Conservation (phyloP, 2,888 invertebrate species). For the Drosophila picticornis region DNA sequence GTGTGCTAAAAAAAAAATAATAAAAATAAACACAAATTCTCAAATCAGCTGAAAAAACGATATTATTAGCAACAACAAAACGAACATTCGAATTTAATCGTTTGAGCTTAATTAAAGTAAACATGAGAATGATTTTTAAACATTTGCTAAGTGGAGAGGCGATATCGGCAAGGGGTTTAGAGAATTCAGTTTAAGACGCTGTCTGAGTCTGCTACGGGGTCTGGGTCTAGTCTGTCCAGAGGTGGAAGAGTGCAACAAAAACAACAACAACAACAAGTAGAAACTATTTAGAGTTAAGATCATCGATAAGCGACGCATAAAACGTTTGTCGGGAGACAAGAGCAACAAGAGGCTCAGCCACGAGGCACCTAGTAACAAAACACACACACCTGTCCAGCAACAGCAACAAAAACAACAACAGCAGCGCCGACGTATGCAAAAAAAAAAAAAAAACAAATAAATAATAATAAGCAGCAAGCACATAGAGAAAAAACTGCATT, state of each 20-base stretch:
- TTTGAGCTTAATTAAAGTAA: constrained; percentile 72
- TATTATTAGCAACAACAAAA: constrained; percentile 44
- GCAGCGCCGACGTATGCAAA: constrained; percentile 4
- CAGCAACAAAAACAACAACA: constrained; percentile 16
- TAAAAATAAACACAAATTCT: constrained; percentile 44
- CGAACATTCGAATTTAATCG: constrained; percentile 56
- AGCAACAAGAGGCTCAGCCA: neutral
- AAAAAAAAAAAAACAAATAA: constrained; percentile 4
- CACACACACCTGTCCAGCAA: constrained; percentile 70
- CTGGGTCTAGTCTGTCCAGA: constrained; percentile 31
- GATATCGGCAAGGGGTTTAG: neutral
- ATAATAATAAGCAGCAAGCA: constrained; percentile 25
- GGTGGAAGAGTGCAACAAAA: constrained; percentile 22
- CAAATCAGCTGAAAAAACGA: constrained; percentile 57
- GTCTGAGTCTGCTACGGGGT: constrained; percentile 12
- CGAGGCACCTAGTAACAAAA: constrained; percentile 28
- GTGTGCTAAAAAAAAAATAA: constrained; percentile 33
- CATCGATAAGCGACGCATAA: constrained; percentile 65
- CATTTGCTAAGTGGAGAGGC: constrained; percentile 51
- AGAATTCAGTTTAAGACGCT: constrained; percentile 20
- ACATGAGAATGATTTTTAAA: constrained; percentile 68
- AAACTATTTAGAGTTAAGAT: constrained; percentile 75
- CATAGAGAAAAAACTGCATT: constrained; percentile 16
- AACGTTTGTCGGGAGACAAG: constrained; percentile 36
- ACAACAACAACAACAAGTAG: constrained; percentile 24